These are phyloP conservation scores for Balaeniceps rex DNA, from an alignment of 2,113 vertebrate species.

Conservation along the genomic window DNA sequence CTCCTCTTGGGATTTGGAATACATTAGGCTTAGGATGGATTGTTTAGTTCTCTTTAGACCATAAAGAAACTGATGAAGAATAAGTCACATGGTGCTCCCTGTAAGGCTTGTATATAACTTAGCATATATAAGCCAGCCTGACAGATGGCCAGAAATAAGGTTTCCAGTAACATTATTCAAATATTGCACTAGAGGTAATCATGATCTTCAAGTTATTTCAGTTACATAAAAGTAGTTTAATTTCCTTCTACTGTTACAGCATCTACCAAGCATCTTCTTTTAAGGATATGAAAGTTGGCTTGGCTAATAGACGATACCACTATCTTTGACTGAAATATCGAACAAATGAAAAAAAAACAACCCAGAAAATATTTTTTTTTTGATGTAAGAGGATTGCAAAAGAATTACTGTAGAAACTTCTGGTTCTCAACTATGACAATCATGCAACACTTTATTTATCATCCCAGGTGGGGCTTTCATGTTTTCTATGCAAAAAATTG, in stretches of 20 bases:
- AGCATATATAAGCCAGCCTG: background rate
- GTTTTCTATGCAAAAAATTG: background rate
- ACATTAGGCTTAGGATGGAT: conserved; percentile 51
- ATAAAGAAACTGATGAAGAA: conserved; percentile 43
- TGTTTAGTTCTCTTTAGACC: conserved; percentile 36
- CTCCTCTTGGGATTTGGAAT: conserved; percentile 42
- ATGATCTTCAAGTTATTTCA: background rate
- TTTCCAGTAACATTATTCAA: background rate
- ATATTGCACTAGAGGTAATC: background rate
- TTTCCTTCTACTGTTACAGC: background rate
- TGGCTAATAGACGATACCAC: background rate
- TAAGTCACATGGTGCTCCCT: background rate
- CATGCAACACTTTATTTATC: background rate
- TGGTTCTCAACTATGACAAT: background rate
- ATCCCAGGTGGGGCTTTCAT: background rate
- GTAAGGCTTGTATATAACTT: background rate
- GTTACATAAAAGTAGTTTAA: background rate
- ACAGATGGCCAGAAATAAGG: background rate
- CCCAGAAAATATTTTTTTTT: background rate
- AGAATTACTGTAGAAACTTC: background rate
- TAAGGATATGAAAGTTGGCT: background rate
- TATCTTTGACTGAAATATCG: background rate
- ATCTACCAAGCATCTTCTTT: background rate
- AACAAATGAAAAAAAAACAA: background rate
- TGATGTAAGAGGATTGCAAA: background rate